A percentile compares a stretch with the other conserved stretches of the same genome.
phyloP scores from a whole-genome alignment of 2,113 vertebrate genomes.

The Tetrax tetrax region DNA sequence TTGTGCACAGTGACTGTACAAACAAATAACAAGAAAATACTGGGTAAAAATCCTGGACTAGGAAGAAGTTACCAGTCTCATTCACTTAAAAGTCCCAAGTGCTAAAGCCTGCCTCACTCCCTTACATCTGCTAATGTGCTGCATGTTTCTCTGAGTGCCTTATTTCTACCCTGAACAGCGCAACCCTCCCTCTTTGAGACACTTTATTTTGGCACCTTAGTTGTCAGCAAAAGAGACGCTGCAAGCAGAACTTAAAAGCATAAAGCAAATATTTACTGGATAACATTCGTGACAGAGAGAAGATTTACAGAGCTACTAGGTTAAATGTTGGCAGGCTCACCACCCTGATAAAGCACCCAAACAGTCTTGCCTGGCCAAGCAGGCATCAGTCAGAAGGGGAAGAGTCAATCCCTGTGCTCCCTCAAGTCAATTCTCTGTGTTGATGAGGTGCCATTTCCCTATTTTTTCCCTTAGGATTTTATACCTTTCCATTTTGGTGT shows the following conservation, averaged over 20 bases:
- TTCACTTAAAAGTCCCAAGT: background rate
- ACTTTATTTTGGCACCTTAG: background rate
- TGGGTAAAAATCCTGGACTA: background rate
- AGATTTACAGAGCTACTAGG: background rate
- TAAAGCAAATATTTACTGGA: background rate
- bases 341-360: background rate
- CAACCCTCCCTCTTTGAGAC: background rate
- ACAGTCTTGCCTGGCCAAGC: background rate
- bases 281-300: background rate
- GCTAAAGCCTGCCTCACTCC: background rate
- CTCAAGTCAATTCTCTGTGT: background rate
- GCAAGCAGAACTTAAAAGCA: background rate
- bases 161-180: background rate
- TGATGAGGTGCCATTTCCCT: background rate
- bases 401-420: background rate
- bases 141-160: background rate
- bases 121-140: background rate
- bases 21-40: background rate
- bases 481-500: background rate
- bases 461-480: background rate
- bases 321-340: background rate
- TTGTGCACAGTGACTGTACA: background rate
- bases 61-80: background rate
- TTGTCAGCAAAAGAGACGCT: background rate
- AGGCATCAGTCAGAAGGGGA: background rate